Percentiles rank a stretch among this genome's conserved stretches.
Conservation (phyloP, 2,113 vertebrate species). For the Paratilapia polleni region DNA sequence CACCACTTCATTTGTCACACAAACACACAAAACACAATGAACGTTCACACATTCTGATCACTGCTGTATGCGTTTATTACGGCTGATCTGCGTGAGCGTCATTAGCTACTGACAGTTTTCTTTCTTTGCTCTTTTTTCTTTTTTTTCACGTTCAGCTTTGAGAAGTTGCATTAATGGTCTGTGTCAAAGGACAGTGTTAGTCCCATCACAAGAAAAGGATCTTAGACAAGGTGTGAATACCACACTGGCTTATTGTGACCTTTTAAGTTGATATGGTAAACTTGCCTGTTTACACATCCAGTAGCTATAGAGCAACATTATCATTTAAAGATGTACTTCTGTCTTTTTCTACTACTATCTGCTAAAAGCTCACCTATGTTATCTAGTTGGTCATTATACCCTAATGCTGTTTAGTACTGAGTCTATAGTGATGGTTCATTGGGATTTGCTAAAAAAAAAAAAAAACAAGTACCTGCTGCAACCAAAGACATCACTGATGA, state of each 20-base stretch:
- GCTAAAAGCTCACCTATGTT: background rate
- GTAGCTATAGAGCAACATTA: background rate
- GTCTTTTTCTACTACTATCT: background rate
- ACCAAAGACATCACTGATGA: background rate
- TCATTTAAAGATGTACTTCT: background rate
- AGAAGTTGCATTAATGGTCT: background rate
- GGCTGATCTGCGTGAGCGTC: background rate
- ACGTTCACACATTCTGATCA: background rate
- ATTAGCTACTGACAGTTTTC: background rate
- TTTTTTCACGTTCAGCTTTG: background rate
- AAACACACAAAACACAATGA: conserved; percentile 2
- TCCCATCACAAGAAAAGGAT: background rate
- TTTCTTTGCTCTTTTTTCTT: background rate
- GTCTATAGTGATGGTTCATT: background rate
- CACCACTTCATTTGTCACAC: conserved; percentile 23
- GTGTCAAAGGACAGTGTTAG: background rate
- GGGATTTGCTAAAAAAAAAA: background rate
- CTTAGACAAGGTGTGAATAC: background rate
- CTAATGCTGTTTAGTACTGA: background rate
- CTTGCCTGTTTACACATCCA: background rate
- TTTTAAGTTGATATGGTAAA: background rate
- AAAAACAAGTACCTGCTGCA: background rate
- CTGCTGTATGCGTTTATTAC: background rate
- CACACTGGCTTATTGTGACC: background rate
- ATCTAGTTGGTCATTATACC: background rate